Evolutionary conservation across 2,113 vertebrate species (phyloP), one percentile per base, ranked within the genome.

Genomic region (Mesoclemmys tuberculata): DNA sequence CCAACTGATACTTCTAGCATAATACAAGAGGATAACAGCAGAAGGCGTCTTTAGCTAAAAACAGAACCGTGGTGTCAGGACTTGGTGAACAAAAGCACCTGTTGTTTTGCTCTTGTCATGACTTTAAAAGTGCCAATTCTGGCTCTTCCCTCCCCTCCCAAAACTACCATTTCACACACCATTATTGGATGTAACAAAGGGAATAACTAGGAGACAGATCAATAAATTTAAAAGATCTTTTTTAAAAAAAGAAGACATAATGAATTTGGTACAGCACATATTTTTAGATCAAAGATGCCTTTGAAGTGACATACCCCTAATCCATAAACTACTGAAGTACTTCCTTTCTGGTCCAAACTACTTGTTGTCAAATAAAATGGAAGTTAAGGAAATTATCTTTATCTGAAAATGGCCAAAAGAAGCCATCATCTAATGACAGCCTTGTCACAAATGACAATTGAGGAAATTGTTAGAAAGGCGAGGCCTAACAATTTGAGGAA

Each of bases 231-330:
- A 97, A 97, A 96, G 94, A 95, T 97, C 96, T 91, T 97, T 51
- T 89, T 97, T 96, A 94, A 85, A 55, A 38, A 29, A 58, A 82
- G 87, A 93, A 96, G 97, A 97, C 98, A 98, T 98, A 98, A 98
- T 98, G 97, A 98, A 98, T 98, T 98, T 98, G 98, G 98, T 98
- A 98, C 98, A 98, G 97, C 98, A 98, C 98, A 98, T 98, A 98
- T 98, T 98, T 98, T 98, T 98, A 98, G 97, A 98, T 98, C 98
- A 98, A 98, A 98, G 98, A 97, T 98, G 97, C 95, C 98, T 98
- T 98, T 98, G 98, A 98, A 98, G 98, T 98, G 98, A 97, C 98
- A 98, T 97, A 97, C 95, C 92, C 96, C 96, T 97, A 98, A 98
- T 98, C 98, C 96, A 97, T 97, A 97, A 98, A 98, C 96, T 92